phyloP scores from a whole-genome alignment of 1,140 invertebrate genomes.

The Drosophila lini region DNA sequence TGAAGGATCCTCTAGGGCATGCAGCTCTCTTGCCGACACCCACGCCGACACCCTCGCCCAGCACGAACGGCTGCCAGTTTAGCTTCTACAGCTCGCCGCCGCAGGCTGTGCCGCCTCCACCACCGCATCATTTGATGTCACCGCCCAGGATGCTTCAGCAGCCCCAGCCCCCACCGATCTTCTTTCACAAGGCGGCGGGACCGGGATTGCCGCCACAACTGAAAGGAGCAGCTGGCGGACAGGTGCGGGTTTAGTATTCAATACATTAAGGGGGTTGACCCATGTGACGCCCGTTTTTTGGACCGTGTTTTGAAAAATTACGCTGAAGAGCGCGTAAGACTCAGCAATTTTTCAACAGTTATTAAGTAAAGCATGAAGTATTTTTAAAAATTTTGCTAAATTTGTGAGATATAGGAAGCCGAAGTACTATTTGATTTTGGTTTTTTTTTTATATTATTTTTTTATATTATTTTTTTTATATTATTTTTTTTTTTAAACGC shows the following conservation, averaged over 20 bases:
- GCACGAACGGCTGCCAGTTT: conserved; percentile 52
- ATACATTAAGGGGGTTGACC: neutral
- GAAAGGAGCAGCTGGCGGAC: conserved; percentile 15
- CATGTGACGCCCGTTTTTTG: too few species aligned
- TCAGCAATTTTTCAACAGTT: too few species aligned
- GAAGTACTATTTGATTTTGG: too few species aligned
- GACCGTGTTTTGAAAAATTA: too few species aligned
- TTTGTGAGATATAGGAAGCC: too few species aligned
- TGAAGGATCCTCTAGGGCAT: conserved; percentile 40
- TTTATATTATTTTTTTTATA: too few species aligned
- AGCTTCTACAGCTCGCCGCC: conserved; percentile 35
- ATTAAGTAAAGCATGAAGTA: too few species aligned
- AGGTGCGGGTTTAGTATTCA: conserved; percentile 16
- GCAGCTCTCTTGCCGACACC: conserved; percentile 48
- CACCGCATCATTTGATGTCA: conserved; percentile 17
- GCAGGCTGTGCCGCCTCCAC: neutral
- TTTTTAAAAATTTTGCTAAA: too few species aligned
- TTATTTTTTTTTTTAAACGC: too few species aligned
- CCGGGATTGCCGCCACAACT: conserved; percentile 14
- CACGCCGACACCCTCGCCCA: conserved; percentile 53
- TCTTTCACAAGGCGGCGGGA: conserved; percentile 45
- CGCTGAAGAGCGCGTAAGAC: too few species aligned
- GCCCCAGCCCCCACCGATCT: conserved; percentile 39
- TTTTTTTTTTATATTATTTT: too few species aligned
- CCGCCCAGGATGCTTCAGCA: conserved; percentile 26